Base-by-base conservation (phyloP, 2,113 vertebrate species). In the Apus apus region DNA sequence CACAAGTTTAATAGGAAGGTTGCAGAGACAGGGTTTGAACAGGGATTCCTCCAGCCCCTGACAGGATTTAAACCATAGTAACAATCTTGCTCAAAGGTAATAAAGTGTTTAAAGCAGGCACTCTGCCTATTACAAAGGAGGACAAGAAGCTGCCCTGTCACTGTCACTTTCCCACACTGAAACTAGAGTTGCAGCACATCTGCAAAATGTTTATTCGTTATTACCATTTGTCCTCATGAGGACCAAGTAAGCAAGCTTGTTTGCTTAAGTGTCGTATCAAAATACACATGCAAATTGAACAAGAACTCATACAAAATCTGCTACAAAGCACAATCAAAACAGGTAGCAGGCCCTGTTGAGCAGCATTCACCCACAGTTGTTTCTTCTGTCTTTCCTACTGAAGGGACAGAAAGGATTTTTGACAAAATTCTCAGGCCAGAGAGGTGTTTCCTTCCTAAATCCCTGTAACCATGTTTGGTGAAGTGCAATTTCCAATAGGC, bases 391-490 rank as follows among this genome's bases (percentile, higher is more conserved):
- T 85, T 74, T 76, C 30, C 36, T 50, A 3, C 8, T 56, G n/a
- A 86, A 56, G 7, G 11, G 23, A 34, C 22, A 64, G 25, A 38
- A 79, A 75, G 6, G 26, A n/a, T 62, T 67, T 91, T 57, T 74
- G 3, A 14, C 5, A 22, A 79, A 53, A 18, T 43, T 48, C 54
- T 36, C 38, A 68, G 62, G 45, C 23, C 18, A 66, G 16, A 30
- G 8, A 18, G 2, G 13, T 19, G 14, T 32, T 87, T 66, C 11
- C 32, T 75, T 27, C 23, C 34, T 51, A 92, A 3, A 66, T 45
- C 18, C 27, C 65, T 65, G 13, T 10, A 73, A 58, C 2, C 0
- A 0, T 30, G 23, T 40, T 45, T 58, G 36, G 23, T 40, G 56
- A 73, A 80, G 17, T 13, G 11, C 46, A 58, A 15, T n/a, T 89